These are phyloP conservation scores for Plestiodon gilberti DNA, from an alignment of 2,113 vertebrate species.

Conservation along the genomic window DNA sequence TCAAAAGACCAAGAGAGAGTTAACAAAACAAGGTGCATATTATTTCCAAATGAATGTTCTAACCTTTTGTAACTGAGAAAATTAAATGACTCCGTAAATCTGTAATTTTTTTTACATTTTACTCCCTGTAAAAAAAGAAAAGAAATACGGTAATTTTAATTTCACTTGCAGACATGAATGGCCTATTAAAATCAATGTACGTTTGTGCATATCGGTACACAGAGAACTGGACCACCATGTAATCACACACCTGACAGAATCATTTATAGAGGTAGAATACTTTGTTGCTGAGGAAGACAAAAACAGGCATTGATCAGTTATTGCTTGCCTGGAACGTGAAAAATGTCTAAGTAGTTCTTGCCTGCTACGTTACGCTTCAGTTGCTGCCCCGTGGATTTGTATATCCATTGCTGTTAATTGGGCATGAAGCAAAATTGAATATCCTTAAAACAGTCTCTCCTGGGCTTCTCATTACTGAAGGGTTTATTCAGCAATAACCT, in stretches of 20 bases:
- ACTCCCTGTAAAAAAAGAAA: neutral
- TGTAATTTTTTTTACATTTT: neutral
- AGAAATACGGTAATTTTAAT: neutral
- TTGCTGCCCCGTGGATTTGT: constrained; percentile 24
- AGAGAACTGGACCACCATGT: neutral
- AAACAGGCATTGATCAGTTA: constrained; percentile 26
- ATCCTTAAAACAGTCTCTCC: constrained; percentile 29
- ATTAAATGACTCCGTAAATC: neutral
- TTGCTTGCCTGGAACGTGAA: constrained; percentile 32
- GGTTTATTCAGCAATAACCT: constrained; percentile 48
- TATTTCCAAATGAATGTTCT: neutral
- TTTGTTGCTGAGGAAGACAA: constrained; percentile 35
- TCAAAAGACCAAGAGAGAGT: neutral
- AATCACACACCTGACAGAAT: neutral
- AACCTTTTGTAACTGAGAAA: neutral
- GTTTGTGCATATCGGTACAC: neutral
- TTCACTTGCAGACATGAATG: neutral
- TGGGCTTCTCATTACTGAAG: constrained; percentile 12
- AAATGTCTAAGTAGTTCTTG: constrained; percentile 29
- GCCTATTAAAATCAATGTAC: neutral
- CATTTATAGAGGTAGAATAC: neutral
- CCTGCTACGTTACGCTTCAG: constrained; percentile 21
- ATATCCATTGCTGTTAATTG: constrained; percentile 26
- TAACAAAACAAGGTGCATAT: neutral
- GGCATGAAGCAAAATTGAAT: constrained; percentile 46